phyloP scores from a whole-genome alignment of 2,888 invertebrate species.

The Ashinkailepas kermadecensis region DNA sequence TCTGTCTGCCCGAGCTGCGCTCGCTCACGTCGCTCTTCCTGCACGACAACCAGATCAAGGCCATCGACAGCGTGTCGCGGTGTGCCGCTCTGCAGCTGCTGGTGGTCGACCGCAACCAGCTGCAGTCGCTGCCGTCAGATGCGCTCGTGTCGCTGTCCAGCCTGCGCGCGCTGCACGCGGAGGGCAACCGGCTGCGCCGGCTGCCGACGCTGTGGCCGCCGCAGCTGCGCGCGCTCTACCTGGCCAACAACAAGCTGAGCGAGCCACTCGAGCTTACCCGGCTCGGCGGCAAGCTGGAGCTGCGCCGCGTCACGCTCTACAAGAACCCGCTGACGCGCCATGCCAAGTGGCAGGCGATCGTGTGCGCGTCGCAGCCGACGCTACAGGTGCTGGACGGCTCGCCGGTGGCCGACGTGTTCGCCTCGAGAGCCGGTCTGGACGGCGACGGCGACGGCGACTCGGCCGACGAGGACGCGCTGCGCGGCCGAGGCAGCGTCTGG shows the following conservation, averaged over 20 bases:
- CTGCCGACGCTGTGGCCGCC: slow-evolving; percentile 13
- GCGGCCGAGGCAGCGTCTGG: background rate
- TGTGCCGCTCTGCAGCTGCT: slow-evolving; percentile 4
- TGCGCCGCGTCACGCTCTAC: slow-evolving; percentile 4
- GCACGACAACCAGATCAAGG: background rate
- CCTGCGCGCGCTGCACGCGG: slow-evolving; percentile 8
- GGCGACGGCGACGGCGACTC: background rate
- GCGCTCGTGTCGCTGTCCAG: background rate
- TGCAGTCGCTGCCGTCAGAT: slow-evolving; percentile 8
- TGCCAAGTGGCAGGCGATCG: slow-evolving; percentile 17
- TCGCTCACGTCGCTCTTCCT: background rate
- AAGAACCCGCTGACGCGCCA: slow-evolving; percentile 20
- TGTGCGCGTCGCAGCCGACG: slow-evolving; percentile 17
- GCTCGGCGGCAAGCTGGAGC: background rate
- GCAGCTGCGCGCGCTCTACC: slow-evolving; percentile 1
- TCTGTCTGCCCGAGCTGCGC: background rate
- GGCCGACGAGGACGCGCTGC: background rate
- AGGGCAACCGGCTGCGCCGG: slow-evolving; percentile 10
- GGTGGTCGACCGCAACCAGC: slow-evolving; percentile 13
- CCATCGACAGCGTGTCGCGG: background rate
- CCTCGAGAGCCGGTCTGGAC: background rate
- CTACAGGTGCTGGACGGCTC: slow-evolving; percentile 6
- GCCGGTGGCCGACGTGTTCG: background rate
- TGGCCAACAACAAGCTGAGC: slow-evolving; percentile 14
- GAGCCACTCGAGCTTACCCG: slow-evolving; percentile 15